Evolutionary conservation across 2,888 invertebrate genomes (phyloP), one percentile per base, ranked within the genome.

Genomic region (Drosophila robusta): DNA sequence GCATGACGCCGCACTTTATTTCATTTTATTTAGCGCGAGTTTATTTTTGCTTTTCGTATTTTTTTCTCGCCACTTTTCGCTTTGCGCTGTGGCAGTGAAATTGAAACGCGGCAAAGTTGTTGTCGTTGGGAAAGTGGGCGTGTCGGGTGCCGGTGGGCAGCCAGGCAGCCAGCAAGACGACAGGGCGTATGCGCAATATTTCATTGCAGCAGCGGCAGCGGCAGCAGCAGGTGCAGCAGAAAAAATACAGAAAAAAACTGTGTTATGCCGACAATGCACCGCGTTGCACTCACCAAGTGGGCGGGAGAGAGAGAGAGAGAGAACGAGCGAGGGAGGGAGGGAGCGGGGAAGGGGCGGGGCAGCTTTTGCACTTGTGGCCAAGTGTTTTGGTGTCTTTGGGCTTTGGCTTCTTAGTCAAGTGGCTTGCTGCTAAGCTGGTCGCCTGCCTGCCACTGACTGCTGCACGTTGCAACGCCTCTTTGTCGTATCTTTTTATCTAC

Each of bases 241-340:
- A 24, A 32, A 38, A 50, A 44, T 5, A 39, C 29, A 38, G 57
- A 22, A 57, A 75, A 67, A 71, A 82, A 82, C 68, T 88, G 83
- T 83, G 83, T 66, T 83, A 86, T 79, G 86, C 86, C 86, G 83
- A 82, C 83, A 81, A 82, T 87, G 79, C 79, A 81, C 76, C 71
- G 69, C 82, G 64, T 78, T 85, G 79, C 79, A 78, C 82, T 84
- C 57, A 51, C 36, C 29, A 24, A 26, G 45, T 32, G n/a, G 58
- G 47, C 14, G 32, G 39, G 6, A 3, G n/a, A 5, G 2, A 12
- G 18, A n/a, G n/a, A n/a, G n/a, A n/a, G n/a, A 18, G 18, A 18
- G 18, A 18, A 18, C 1, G 18, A 18, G 18, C 1, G 1, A 18
- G 18, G 18, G 18, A 18, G 18, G 1, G 18, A 2, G 18, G 18